A percentile compares a stretch with the other conserved stretches of the same genome.
Conservation (phyloP, 2,888 invertebrate genomes). For the Acrocera orbiculus region DNA sequence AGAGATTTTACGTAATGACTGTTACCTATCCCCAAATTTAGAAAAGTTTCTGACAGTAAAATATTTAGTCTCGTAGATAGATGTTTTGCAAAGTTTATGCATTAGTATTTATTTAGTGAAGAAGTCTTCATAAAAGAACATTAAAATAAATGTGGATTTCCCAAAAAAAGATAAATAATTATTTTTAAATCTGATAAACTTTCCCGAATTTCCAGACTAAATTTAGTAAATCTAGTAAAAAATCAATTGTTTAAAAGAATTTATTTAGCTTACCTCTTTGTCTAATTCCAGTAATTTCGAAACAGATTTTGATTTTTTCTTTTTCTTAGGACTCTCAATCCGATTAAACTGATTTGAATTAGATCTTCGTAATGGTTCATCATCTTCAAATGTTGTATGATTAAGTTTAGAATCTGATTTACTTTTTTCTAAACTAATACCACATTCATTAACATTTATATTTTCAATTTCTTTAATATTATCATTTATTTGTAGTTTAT, state of each 20-base stretch:
- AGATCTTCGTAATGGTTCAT: conserved; percentile 33
- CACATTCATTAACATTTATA: conserved; percentile 13
- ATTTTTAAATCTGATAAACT: no score
- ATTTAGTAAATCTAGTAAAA: no score
- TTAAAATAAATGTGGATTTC: no score
- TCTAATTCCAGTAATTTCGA: conserved; percentile 36
- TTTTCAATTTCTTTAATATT: conserved; percentile 1
- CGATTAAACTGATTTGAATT: conserved; percentile 38
- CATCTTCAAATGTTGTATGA: conserved; percentile 24
- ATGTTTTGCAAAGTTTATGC: no score
- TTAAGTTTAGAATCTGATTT: conserved; percentile 47
- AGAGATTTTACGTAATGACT: no score
- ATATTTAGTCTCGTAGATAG: no score
- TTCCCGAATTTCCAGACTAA: no score
- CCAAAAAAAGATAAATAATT: no score
- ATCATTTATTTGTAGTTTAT: background rate
- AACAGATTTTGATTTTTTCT: conserved; percentile 40
- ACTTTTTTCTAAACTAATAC: conserved; percentile 38
- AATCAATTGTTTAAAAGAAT: background rate
- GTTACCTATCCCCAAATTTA: no score
- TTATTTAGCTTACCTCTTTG: conserved; percentile 27
- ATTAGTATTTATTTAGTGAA: no score
- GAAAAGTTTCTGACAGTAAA: no score
- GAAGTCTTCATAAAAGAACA: no score
- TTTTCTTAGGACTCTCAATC: conserved; percentile 27